Evolutionary conservation across 30 jellyfish, hydroid and myxozoan species (phyloP).

Genomic region (Nemopilema nomurai): DNA sequence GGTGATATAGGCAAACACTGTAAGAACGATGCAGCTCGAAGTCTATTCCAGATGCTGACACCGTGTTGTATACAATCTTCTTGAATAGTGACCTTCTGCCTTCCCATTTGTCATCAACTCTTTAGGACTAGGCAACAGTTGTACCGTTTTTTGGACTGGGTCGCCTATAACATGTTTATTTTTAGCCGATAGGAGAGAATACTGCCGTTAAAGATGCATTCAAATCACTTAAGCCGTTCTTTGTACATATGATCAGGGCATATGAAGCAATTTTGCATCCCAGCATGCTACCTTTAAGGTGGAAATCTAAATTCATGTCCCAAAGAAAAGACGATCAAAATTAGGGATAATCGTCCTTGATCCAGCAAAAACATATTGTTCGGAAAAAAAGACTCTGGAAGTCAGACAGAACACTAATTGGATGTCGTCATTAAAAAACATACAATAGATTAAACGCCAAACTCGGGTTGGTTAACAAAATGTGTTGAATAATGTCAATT

Average conservation of each 20-base stretch:
- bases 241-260: neutral
- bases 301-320: neutral
- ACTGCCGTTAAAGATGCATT: neutral
- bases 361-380: neutral
- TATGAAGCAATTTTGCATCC: neutral
- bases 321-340: neutral
- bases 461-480: neutral
- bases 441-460: neutral
- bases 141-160: too few species aligned
- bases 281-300: neutral
- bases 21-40: too few species aligned
- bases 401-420: neutral
- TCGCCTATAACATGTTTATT: too few species aligned
- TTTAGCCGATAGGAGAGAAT: too few species aligned
- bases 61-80: too few species aligned
- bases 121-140: too few species aligned
- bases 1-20: too few species aligned
- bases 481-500: neutral
- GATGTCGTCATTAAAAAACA: neutral
- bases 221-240: neutral
- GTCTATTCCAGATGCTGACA: too few species aligned
- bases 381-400: neutral
- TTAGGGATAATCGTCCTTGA: neutral
- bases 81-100: too few species aligned
- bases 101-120: too few species aligned